Evolutionary conservation across 2,888 invertebrate genomes (phyloP).

Genomic region (Heliothis peltigera): DNA sequence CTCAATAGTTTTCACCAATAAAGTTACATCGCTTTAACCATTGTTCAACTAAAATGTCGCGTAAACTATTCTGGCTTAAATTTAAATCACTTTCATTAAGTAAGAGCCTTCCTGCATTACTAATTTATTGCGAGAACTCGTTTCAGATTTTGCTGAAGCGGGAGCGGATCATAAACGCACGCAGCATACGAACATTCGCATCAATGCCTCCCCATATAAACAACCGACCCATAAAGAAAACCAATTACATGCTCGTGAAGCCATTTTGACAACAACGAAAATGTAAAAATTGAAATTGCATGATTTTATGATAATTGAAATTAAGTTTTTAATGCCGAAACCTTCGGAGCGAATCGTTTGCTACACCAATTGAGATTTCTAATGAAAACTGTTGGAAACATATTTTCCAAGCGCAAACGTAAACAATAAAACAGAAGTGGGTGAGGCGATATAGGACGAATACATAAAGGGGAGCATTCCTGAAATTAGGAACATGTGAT

Average conservation of each 20-base stretch:
- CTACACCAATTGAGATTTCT: slow-evolving; percentile 46
- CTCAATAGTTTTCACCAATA: slow-evolving; percentile 43
- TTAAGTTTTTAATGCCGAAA: slow-evolving; percentile 55
- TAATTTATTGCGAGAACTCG: slow-evolving; percentile 44
- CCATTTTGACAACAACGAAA: slow-evolving; percentile 68
- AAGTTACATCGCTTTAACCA: slow-evolving; percentile 30
- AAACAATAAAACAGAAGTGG: slow-evolving; percentile 54
- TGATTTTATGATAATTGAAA: slow-evolving; percentile 64
- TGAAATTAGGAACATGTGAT: slow-evolving; percentile 57
- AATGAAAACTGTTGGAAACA: slow-evolving; percentile 41
- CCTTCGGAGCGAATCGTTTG: slow-evolving; percentile 26
- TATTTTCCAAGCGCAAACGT: slow-evolving; percentile 43
- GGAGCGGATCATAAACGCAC: slow-evolving; percentile 70
- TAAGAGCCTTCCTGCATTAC: slow-evolving; percentile 30
- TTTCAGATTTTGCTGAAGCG: slow-evolving; percentile 66
- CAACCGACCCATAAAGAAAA: slow-evolving; percentile 82
- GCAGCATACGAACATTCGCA: slow-evolving; percentile 66
- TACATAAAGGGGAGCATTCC: slow-evolving; percentile 49
- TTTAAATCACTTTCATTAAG: slow-evolving; percentile 45
- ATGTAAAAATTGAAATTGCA: slow-evolving; percentile 60
- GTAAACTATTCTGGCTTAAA: slow-evolving; percentile 21
- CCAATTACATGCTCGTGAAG: slow-evolving; percentile 85
- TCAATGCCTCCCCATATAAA: slow-evolving; percentile 77
- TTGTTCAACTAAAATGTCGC: slow-evolving; percentile 36
- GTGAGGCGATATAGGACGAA: slow-evolving; percentile 52